These are phyloP conservation scores for Syrphus vitripennis DNA, from an alignment of 2,888 invertebrate genomes.

Conservation along the genomic window DNA sequence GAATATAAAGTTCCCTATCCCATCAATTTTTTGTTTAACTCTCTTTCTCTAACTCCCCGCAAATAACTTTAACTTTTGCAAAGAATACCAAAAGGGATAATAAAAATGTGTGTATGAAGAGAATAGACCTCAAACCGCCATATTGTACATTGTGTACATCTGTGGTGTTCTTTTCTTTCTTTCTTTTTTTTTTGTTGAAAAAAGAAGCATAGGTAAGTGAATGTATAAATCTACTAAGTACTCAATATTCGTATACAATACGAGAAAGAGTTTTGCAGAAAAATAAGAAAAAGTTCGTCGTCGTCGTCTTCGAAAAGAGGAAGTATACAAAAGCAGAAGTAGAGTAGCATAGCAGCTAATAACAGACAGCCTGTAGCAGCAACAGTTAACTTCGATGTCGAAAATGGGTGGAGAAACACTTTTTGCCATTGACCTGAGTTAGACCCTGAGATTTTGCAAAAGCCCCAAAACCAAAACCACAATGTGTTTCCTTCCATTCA, in stretches of 20 bases:
- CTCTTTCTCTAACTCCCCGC: background rate
- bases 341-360: background rate
- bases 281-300: conserved; percentile 10
- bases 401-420: conserved; percentile 31
- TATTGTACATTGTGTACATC: conserved; percentile 21
- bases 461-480: conserved; percentile 37
- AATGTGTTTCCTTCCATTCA: conserved; percentile 21
- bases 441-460: conserved; percentile 48
- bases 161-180: background rate
- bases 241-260: conserved; percentile 5
- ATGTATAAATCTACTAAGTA: conserved; percentile 17
- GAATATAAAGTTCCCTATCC: conserved; percentile 25
- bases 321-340: background rate
- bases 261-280: conserved; percentile 1
- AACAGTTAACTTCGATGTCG: conserved; percentile 34
- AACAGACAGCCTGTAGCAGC: no score
- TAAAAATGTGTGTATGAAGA: background rate
- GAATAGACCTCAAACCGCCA: background rate
- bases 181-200: background rate
- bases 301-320: conserved; percentile 22
- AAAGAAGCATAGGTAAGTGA: background rate
- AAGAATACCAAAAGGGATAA: conserved; percentile 1
- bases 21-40: no score
- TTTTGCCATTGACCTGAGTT: conserved; percentile 58
- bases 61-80: conserved; percentile 7